Conservation (phyloP, 2,113 vertebrate genomes). For the Corythoichthys haematopterus region DNA sequence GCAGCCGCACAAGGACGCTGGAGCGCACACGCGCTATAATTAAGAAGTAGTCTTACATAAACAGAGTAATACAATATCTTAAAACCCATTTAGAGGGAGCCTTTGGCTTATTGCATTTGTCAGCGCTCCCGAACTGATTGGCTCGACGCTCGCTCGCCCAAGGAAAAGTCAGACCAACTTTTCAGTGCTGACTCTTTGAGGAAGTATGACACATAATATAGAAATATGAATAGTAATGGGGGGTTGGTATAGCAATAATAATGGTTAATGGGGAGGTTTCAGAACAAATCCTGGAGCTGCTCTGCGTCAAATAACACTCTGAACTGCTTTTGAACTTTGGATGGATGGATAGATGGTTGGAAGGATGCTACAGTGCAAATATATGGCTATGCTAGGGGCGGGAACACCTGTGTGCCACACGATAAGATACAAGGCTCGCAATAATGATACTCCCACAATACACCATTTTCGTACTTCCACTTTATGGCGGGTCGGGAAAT, state of each 20-base stretch:
- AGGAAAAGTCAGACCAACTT: background rate
- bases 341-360: background rate
- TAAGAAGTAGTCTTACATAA: constrained; percentile 68
- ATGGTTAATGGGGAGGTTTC: background rate
- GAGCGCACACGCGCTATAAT: constrained; percentile 45
- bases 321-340: background rate
- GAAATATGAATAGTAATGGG: background rate
- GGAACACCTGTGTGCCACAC: too few relatives aligned
- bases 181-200: background rate
- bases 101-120: constrained; percentile 61
- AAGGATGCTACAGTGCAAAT: too few relatives aligned
- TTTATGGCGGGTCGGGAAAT: too few relatives aligned
- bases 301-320: background rate
- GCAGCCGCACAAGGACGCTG: constrained; percentile 40
- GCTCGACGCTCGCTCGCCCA: constrained; percentile 17
- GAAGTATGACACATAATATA: background rate
- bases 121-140: constrained; percentile 56
- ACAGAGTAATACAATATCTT: constrained; percentile 70
- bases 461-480: too few relatives aligned
- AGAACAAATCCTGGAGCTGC: background rate
- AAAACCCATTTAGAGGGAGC: constrained; percentile 61
- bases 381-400: too few relatives aligned
- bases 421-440: too few relatives aligned
- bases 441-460: too few relatives aligned
- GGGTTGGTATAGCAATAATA: background rate